phyloP scores from a whole-genome alignment of 2,888 invertebrate genomes.

The Diaprepes abbreviatus region DNA sequence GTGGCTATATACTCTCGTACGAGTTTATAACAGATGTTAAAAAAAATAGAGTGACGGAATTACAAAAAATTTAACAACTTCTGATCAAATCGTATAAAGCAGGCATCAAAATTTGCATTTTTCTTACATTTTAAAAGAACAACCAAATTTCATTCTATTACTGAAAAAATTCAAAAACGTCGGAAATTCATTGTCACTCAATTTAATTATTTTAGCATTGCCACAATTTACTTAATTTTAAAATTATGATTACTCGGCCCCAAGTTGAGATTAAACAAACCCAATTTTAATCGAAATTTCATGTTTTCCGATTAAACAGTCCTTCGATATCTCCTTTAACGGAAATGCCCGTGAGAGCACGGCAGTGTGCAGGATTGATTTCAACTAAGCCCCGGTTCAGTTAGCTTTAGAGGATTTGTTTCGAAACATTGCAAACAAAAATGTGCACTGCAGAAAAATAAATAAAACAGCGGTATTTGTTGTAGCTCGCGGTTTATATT shows the following conservation, averaged over 20 bases:
- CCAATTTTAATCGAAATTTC: conserved; percentile 18
- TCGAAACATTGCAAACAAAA: neutral
- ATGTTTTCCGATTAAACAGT: conserved; percentile 19
- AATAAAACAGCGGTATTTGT: neutral
- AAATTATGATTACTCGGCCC: neutral
- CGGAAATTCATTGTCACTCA: too few species aligned
- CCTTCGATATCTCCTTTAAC: conserved; percentile 23
- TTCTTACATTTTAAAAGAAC: too few species aligned
- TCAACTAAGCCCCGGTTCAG: neutral
- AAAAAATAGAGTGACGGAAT: too few species aligned
- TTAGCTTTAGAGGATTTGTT: neutral
- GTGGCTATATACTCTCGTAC: too few species aligned
- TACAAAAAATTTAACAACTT: too few species aligned
- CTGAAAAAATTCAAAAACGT: too few species aligned
- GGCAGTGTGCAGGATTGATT: conserved; percentile 22
- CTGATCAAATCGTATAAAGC: too few species aligned
- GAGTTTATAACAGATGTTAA: too few species aligned
- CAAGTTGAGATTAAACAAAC: neutral
- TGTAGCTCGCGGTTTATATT: neutral
- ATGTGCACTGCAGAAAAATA: neutral
- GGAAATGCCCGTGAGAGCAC: conserved; percentile 27
- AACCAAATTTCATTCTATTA: too few species aligned
- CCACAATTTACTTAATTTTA: neutral
- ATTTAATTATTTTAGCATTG: too few species aligned
- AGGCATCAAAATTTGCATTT: too few species aligned